phyloP scores from a whole-genome alignment of 2,113 vertebrate genomes.

The Caranx melampygus region DNA sequence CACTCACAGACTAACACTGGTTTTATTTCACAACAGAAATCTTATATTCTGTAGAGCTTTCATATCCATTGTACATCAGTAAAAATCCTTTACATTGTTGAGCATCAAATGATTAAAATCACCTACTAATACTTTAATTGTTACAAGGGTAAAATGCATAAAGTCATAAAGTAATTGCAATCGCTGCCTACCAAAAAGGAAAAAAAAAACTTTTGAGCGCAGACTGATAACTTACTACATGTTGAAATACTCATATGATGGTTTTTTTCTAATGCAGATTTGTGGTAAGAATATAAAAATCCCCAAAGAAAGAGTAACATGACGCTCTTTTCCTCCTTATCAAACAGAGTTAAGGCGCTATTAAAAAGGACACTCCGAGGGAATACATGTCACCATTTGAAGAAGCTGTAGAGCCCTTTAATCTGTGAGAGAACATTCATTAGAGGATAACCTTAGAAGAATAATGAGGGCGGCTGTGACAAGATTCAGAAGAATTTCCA shows the following conservation, averaged over 20 bases:
- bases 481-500: background rate
- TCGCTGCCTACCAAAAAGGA: no score
- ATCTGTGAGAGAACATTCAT: conserved; percentile 15
- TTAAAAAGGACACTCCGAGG: conserved; percentile 21
- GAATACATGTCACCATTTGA: conserved; percentile 41
- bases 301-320: background rate
- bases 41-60: no score
- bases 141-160: background rate
- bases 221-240: background rate
- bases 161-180: no score
- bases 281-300: background rate
- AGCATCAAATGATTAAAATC: no score
- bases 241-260: background rate
- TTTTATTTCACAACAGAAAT: no score
- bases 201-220: no score
- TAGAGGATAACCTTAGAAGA: background rate
- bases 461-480: background rate
- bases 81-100: no score
- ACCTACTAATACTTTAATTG: no score
- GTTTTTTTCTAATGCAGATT: background rate
- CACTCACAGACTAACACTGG: no score
- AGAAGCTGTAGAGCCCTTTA: conserved; percentile 20
- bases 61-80: no score
- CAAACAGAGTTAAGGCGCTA: conserved; percentile 4
- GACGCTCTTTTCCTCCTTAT: conserved; percentile 5